Evolutionary conservation across 2,888 invertebrate species (phyloP).

Genomic region (Merodon equestris): DNA sequence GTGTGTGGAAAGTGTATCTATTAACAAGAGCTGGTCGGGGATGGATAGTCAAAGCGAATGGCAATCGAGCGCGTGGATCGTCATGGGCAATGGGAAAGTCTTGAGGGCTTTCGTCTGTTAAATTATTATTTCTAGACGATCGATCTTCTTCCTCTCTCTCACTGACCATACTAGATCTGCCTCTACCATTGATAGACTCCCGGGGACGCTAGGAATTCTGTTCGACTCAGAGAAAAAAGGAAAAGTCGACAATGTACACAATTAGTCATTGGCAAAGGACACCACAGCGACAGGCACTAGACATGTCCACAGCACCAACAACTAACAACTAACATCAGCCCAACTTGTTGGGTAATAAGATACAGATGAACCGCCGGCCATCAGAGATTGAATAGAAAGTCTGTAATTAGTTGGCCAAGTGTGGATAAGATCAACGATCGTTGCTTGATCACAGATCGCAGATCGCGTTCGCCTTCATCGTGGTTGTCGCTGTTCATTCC

Average conservation of each 20-base stretch:
- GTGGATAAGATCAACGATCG: conserved; percentile 68
- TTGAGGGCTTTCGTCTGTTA: too few species aligned
- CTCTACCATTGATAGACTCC: too few species aligned
- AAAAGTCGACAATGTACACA: conserved; percentile 33
- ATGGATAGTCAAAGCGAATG: too few species aligned
- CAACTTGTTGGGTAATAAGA: conserved; percentile 41
- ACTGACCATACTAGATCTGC: too few species aligned
- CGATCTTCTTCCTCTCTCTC: too few species aligned
- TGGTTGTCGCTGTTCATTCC: neutral
- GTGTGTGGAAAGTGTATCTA: too few species aligned
- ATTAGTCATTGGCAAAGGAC: conserved; percentile 36
- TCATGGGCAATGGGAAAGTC: too few species aligned
- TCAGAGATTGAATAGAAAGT: conserved; percentile 65
- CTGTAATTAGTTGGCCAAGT: conserved; percentile 68
- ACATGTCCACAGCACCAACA: conserved; percentile 53
- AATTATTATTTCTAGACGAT: too few species aligned
- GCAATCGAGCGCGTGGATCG: too few species aligned
- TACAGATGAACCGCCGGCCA: conserved; percentile 50
- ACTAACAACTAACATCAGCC: neutral
- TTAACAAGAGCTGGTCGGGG: too few species aligned
- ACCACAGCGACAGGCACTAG: conserved; percentile 29
- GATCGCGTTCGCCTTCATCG: conserved; percentile 44
- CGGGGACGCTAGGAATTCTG: too few species aligned
- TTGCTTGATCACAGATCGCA: conserved; percentile 53
- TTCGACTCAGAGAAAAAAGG: too few species aligned